These are phyloP conservation scores for Lepilemur ruficaudatus DNA, from an alignment of 2,797 vertebrate species.

Conservation along the genomic window DNA sequence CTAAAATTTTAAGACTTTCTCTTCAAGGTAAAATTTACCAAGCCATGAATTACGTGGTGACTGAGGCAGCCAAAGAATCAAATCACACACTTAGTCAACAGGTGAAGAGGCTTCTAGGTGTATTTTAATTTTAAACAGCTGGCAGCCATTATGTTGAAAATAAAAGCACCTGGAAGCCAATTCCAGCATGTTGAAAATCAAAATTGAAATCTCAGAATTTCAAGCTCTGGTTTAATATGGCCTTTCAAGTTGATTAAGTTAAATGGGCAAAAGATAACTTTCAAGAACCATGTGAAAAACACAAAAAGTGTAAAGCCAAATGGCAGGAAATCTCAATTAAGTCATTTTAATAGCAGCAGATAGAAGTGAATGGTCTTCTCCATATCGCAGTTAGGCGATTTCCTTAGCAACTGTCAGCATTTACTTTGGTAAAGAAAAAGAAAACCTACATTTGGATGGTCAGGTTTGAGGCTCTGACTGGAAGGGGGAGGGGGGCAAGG, in stretches of 20 bases:
- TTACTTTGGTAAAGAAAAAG: slow-evolving; percentile 43
- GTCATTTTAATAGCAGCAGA: neutral
- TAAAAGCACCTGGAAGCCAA: neutral
- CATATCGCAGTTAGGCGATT: neutral
- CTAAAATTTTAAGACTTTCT: neutral
- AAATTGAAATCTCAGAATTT: slow-evolving; percentile 38
- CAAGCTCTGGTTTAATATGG: neutral
- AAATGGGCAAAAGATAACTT: slow-evolving; percentile 39
- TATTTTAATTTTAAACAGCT: neutral
- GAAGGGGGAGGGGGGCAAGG: too few relatives aligned
- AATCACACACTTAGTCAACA: neutral
- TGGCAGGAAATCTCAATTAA: slow-evolving; percentile 10
- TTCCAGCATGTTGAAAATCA: neutral
- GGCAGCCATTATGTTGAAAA: neutral
- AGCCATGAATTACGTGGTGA: neutral
- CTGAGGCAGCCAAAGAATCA: neutral
- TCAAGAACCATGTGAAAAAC: slow-evolving; percentile 32
- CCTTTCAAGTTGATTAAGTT: slow-evolving; percentile 45
- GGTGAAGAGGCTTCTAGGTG: neutral
- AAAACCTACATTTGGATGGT: neutral
- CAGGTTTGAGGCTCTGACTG: too few relatives aligned
- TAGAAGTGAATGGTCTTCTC: neutral
- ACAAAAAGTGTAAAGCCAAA: neutral
- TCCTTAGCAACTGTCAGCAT: neutral
- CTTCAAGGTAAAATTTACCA: slow-evolving; percentile 12